Base-by-base conservation (phyloP, 2,888 invertebrate species). In the Caenorhabditis sp. region DNA sequence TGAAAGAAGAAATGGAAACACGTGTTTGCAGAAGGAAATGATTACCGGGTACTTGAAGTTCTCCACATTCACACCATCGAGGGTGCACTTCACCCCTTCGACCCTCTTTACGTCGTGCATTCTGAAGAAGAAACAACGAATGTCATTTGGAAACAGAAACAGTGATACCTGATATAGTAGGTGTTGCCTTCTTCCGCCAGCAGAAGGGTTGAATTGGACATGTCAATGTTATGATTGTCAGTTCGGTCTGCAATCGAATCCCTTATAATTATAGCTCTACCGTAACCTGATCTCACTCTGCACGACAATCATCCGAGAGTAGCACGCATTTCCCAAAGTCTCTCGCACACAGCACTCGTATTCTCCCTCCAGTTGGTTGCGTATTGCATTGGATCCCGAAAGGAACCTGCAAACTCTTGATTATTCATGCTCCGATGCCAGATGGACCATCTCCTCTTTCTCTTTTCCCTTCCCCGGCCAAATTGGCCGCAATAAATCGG, bases 311-410 rank as follows among this genome's bases (percentile, higher is more conserved):
- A 48, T 63, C 26, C 75, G 46, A 4, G 75, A 68, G 24, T 75
- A 75, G 24, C 75, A 75, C 17, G 75, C 75, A 24, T 75, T 75
- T 13, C 75, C 75, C 27, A 75, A 58, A 26, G 62, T 62, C 46
- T 75, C 75, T 13, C 75, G 9, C 37, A 75, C 68, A 58, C 75
- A 75, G 41, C 75, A 75, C 46, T 75, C 75, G 27, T 75, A 75
- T 30, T 75, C 75, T 26, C 75, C 75, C 27, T 58, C 39, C 37
- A 75, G 32, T 17, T 68, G 68, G 53, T 75, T 75, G n/a, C 75
- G 75, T 37, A 75, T 75, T 41, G 75, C 68, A 41, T 75, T 68
- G 11, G 75, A 39, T 27, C 68, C 70, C 17, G 75, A 56, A 6
- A 75, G 35, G 17, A 75, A 75, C 24, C 75, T 75, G 58, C 30